phyloP scores from a whole-genome alignment of 2,113 vertebrate species.

The Saguinus midas region DNA sequence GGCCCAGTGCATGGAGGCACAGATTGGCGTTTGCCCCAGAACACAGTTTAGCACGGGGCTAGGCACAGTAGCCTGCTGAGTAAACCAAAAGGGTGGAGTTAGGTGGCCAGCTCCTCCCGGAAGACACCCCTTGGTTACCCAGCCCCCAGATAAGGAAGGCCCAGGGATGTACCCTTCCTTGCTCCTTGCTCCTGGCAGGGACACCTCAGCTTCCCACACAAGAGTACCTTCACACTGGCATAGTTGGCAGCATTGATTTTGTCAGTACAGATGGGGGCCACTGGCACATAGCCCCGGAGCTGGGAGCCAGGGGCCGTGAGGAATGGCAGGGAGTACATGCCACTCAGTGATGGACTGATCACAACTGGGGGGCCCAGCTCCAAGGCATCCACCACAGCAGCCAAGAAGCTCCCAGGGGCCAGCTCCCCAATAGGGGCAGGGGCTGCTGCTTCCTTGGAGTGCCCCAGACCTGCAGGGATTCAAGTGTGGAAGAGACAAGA shows the following conservation, averaged over 20 bases:
- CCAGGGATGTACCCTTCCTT: neutral
- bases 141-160: neutral
- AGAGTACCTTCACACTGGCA: slow-evolving; percentile 87
- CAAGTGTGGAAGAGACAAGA: neutral
- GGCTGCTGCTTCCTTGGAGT: slow-evolving; percentile 86
- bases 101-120: neutral
- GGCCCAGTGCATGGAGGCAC: neutral
- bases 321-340: slow-evolving; percentile 97
- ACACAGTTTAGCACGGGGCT: neutral
- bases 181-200: neutral
- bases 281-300: slow-evolving; percentile 91
- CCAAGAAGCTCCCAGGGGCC: slow-evolving; percentile 88
- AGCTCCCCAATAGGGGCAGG: slow-evolving; percentile 87
- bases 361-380: slow-evolving; percentile 87
- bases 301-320: slow-evolving; percentile 87
- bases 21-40: neutral
- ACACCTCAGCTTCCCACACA: neutral
- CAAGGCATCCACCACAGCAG: slow-evolving; percentile 87
- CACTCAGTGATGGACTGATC: slow-evolving; percentile 96
- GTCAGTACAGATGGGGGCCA: slow-evolving; percentile 97
- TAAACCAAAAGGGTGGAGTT: neutral
- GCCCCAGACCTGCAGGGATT: slow-evolving; percentile 87
- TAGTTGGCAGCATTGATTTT: slow-evolving; percentile 90
- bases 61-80: neutral
- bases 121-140: neutral